Percentiles rank a stretch among this genome's conserved stretches.
phyloP scores from a whole-genome alignment of 2,113 vertebrate species.

The Clarias macrocephalus region DNA sequence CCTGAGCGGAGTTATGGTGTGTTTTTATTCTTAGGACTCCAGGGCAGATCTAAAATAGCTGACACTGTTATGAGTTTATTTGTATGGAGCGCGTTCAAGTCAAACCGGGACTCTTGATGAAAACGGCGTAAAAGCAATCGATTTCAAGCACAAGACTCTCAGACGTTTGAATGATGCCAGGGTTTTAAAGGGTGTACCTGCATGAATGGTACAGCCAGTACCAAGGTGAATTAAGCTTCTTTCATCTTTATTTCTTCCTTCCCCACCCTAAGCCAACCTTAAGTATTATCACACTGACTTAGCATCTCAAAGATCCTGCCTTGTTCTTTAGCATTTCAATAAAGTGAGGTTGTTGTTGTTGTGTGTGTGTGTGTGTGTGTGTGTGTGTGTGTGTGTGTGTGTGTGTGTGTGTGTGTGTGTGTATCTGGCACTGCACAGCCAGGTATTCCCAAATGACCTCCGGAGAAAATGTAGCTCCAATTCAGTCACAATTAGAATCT shows the following conservation, averaged over 20 bases:
- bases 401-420: background rate
- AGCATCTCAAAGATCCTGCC: background rate
- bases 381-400: background rate
- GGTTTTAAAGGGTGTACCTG: too few relatives aligned
- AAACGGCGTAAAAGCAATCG: too few relatives aligned
- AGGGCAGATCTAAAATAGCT: background rate
- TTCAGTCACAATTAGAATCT: slow-evolving; percentile 5
- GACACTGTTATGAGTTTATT: background rate
- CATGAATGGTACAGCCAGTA: too few relatives aligned
- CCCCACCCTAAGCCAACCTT: background rate
- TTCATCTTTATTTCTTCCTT: background rate
- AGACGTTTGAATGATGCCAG: too few relatives aligned
- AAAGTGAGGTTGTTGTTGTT: background rate
- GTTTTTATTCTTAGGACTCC: background rate
- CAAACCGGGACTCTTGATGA: too few relatives aligned
- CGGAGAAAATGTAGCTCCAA: background rate
- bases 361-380: background rate
- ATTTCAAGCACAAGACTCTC: too few relatives aligned
- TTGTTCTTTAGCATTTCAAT: slow-evolving; percentile 3
- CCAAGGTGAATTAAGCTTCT: background rate
- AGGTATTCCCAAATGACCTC: background rate
- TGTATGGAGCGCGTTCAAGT: too few relatives aligned
- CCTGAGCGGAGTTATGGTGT: background rate
- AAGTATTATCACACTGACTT: background rate
- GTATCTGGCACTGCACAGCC: background rate